Base-by-base conservation (phyloP, 2,888 invertebrate species). In the Parelbella ahira region DNA sequence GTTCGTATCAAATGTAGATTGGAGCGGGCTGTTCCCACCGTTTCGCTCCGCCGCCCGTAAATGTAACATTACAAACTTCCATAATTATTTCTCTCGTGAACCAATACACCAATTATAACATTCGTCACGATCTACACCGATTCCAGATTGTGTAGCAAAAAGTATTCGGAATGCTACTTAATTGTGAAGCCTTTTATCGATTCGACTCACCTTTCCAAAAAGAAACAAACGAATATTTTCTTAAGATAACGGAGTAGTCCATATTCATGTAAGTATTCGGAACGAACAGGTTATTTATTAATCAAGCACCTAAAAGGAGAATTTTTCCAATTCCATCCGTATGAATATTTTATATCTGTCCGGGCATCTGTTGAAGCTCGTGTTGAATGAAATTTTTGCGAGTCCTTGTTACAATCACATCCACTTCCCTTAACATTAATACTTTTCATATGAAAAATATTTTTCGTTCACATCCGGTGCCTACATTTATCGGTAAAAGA, bases 11-110 rank as follows among this genome's bases (percentile, higher is more conserved):
- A 77, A 81, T 79, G 70, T 74, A 80, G 75, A 76, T 71, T 72
- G 75, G 62, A 71, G 69, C 60, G 69, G 73, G 76, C 74, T 63
- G 77, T 87, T 87, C 87, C 81, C 86, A 87, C 74, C 77, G 87
- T 73, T 68, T 63, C 78, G 86, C 75, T 79, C 65, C 73, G 78
- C 62, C 67, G 81, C 66, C 58, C 60, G 53, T 68, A 68, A 78
- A 80, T 76, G 64, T 76, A 71, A 68, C 68, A 63, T 74, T 59
- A 15, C 59, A 63, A 68, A 70, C 66, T 62, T 68, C 69, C 66
- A 73, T 81, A 79, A 86, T 84, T 82, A 81, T 83, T 79, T 79
- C 68, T 71, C 70, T 76, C 68, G 70, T 73, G 79, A 78, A 77
- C 79, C 82, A 81, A 83, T 84, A 83, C 74, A 72, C 73, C 76